Percentiles rank a stretch among this genome's conserved stretches.
Conservation (phyloP, 2,888 invertebrate genomes). For the Cistogaster globosa region DNA sequence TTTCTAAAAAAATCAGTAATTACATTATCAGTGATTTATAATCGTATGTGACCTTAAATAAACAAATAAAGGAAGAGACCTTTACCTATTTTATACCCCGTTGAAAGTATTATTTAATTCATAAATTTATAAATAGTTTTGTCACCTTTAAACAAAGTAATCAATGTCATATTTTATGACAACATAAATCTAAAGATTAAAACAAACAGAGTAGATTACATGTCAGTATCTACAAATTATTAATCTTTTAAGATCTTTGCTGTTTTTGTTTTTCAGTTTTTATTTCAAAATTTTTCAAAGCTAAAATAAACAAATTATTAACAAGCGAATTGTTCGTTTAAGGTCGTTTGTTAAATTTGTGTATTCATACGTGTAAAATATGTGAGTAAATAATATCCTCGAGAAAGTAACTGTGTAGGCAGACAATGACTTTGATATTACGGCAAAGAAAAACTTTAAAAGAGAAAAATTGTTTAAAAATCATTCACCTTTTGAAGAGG, state of each 20-base stretch:
- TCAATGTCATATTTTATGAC: slow-evolving; percentile 35
- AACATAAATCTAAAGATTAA: slow-evolving; percentile 8
- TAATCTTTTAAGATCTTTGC: slow-evolving; percentile 41
- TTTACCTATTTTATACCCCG: no score
- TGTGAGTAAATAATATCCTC: not conserved
- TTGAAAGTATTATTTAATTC: no score
- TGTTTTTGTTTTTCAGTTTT: no score
- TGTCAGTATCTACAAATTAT: slow-evolving; percentile 13
- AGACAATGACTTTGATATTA: slow-evolving; percentile 25
- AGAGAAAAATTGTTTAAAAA: not conserved
- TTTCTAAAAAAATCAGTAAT: no score
- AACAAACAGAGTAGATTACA: not conserved
- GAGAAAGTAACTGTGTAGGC: no score
- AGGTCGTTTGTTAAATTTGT: slow-evolving; percentile 33
- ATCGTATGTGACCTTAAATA: no score
- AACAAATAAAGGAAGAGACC: no score
- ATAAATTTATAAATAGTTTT: not conserved
- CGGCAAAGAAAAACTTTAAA: not conserved
- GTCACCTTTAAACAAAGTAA: slow-evolving; percentile 3
- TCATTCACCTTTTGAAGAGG: not conserved
- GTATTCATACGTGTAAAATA: slow-evolving; percentile 17
- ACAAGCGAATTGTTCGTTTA: slow-evolving; percentile 42
- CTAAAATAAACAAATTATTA: slow-evolving; percentile 42
- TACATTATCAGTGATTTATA: no score
- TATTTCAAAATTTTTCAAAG: slow-evolving; percentile 26